phyloP scores from a whole-genome alignment of 2,113 vertebrate genomes.

The Gallinago jamesoni region DNA sequence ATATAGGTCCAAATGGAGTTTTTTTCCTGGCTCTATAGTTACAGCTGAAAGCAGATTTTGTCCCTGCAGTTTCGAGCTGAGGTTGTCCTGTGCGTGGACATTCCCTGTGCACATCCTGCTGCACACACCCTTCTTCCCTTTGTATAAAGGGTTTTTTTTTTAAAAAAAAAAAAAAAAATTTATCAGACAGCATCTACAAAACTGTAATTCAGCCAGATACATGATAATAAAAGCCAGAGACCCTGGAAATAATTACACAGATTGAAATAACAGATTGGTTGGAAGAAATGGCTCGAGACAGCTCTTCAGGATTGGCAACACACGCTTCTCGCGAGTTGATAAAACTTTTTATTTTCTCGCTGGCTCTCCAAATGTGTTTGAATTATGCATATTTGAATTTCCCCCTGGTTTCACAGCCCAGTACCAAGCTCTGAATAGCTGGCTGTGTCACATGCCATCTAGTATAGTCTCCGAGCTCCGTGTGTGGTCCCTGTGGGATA shows the following conservation, averaged over 20 bases:
- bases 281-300: conserved; percentile 53
- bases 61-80: background rate
- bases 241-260: conserved; percentile 67
- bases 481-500: conserved; percentile 64
- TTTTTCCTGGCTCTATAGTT: background rate
- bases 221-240: conserved; percentile 60
- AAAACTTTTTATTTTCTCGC: background rate
- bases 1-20: background rate
- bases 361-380: conserved; percentile 30
- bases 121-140: background rate
- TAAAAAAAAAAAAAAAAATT: background rate
- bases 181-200: conserved; percentile 34
- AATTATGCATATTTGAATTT: conserved; percentile 66
- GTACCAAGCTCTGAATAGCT: conserved; percentile 61
- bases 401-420: conserved; percentile 61
- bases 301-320: conserved; percentile 42
- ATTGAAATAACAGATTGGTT: conserved; percentile 65
- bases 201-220: conserved; percentile 25
- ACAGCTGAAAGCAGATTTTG: background rate
- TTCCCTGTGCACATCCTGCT: background rate
- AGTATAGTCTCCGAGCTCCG: background rate
- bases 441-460: conserved; percentile 61
- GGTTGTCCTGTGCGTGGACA: background rate
- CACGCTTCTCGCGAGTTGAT: background rate
- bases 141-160: background rate